Evolutionary conservation across 2,888 invertebrate genomes (phyloP).

Genomic region (Ochropacha duplaris): DNA sequence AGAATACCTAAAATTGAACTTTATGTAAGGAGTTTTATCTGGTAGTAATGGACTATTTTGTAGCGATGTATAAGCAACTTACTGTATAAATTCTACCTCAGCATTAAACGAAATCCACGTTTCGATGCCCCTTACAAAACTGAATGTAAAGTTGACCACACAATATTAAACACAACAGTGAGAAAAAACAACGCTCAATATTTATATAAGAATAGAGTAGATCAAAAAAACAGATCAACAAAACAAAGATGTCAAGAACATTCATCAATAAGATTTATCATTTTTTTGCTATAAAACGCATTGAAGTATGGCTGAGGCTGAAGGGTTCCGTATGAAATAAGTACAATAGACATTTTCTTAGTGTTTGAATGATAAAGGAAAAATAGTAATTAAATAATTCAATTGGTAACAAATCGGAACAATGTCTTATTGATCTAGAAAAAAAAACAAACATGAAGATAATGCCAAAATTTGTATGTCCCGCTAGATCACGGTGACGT

Average conservation of each 20-base stretch:
- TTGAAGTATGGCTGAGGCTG: conserved; percentile 6
- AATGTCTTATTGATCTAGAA: too few species aligned
- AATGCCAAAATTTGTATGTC: too few species aligned
- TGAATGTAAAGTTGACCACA: not conserved
- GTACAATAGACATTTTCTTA: too few species aligned
- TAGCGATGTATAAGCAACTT: not conserved
- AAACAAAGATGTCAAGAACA: conserved; percentile 26
- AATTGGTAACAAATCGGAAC: too few species aligned
- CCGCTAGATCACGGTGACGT: too few species aligned
- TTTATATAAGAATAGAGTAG: conserved; percentile 25
- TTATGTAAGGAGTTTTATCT: too few species aligned
- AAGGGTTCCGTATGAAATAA: not conserved
- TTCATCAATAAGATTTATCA: conserved; percentile 2
- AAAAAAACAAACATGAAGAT: too few species aligned
- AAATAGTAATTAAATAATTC: too few species aligned
- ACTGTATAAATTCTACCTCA: not conserved
- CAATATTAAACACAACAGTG: not conserved
- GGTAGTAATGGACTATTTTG: too few species aligned
- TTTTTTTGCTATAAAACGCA: conserved; percentile 13
- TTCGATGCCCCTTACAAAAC: not conserved
- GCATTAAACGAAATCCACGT: not conserved
- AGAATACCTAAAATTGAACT: too few species aligned
- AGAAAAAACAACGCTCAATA: not conserved
- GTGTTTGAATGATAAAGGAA: too few species aligned
- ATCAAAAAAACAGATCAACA: conserved; percentile 23